phyloP scores from a whole-genome alignment of 2,797 vertebrate genomes.

The Molossus alvarezi region DNA sequence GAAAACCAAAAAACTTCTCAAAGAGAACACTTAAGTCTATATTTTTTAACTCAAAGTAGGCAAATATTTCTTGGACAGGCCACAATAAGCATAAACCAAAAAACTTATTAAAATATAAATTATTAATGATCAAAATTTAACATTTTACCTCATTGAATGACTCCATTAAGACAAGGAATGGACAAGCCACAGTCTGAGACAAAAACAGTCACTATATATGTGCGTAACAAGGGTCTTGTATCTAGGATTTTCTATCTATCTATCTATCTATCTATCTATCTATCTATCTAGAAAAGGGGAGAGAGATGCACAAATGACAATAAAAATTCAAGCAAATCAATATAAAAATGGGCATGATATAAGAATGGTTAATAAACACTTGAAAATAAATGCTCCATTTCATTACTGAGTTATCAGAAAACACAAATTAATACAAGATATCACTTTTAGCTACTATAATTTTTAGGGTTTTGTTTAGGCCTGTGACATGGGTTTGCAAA shows the following conservation, averaged over 20 bases:
- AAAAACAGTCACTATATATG: background rate
- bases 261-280: background rate
- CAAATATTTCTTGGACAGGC: background rate
- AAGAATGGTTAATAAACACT: background rate
- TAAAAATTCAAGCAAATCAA: background rate
- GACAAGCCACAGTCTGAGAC: background rate
- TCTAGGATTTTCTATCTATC: background rate
- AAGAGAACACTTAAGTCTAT: background rate
- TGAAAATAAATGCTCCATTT: background rate
- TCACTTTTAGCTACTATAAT: background rate
- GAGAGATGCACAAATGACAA: background rate
- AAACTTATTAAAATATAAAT: background rate
- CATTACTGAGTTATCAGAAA: background rate
- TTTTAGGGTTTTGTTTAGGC: no score
- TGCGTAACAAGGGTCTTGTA: background rate
- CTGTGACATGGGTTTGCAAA: no score
- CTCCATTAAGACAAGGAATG: background rate
- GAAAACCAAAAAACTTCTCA: background rate
- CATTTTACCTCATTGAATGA: background rate
- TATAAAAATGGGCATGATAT: background rate
- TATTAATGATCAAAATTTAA: background rate
- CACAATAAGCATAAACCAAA: background rate
- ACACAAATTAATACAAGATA: background rate
- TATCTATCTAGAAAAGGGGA: no score
- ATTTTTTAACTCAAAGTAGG: background rate